A percentile compares a stretch with the other conserved stretches of the same genome.
These are phyloP conservation scores for Pristionchus exspectatus DNA, from an alignment of 2,888 invertebrate species.

Conservation along the genomic window DNA sequence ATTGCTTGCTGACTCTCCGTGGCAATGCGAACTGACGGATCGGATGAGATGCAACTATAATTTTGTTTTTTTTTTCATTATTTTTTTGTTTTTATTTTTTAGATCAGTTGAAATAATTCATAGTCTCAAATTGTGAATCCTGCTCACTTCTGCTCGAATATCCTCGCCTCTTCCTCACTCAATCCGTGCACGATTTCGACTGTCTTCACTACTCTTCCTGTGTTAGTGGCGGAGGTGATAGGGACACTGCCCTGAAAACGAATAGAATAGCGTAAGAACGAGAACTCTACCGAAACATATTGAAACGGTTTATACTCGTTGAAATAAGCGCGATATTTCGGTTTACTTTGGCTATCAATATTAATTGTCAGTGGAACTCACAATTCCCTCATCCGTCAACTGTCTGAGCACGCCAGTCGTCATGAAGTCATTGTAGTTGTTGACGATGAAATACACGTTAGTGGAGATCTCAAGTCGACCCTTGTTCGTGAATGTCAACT, in stretches of 20 bases:
- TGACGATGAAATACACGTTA: slow-evolving; percentile 11
- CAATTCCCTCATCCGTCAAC: not conserved
- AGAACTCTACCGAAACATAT: not conserved
- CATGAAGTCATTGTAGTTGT: slow-evolving; percentile 5
- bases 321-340: no score
- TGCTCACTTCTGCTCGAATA: not conserved
- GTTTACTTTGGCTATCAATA: no score
- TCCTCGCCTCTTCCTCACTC: not conserved
- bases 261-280: not conserved
- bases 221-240: not conserved
- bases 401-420: not conserved
- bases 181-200: not conserved
- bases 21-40: not conserved
- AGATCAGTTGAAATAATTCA: not conserved
- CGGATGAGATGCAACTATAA: not conserved
- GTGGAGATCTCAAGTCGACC: not conserved
- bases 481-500: not conserved
- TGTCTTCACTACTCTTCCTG: not conserved
- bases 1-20: not conserved
- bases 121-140: not conserved
- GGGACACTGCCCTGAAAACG: not conserved
- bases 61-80: not conserved
- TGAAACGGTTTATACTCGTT: no score
- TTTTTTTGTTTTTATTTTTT: no score
- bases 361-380: not conserved